Percentiles rank a stretch among this genome's conserved stretches.
Evolutionary conservation across 1,140 invertebrate genomes (phyloP).

Genomic region (Pentalonia nigronervosa): DNA sequence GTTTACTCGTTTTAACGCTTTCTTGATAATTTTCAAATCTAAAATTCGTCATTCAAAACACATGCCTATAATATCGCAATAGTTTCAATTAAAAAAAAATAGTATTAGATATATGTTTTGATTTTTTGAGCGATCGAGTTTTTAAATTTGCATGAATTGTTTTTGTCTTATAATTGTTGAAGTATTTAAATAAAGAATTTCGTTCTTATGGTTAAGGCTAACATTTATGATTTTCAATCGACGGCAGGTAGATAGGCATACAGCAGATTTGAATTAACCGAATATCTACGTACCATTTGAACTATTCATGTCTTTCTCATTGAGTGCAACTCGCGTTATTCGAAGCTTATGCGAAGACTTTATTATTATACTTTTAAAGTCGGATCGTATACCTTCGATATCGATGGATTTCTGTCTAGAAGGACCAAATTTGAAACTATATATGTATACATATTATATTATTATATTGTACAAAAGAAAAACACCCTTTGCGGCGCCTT

Average conservation of each 20-base stretch:
- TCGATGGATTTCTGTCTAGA: background rate
- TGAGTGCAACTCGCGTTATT: background rate
- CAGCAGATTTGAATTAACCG: background rate
- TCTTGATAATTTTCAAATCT: background rate
- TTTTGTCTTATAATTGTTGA: background rate
- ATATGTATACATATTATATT: background rate
- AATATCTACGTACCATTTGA: background rate
- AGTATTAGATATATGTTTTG: background rate
- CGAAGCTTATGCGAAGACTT: background rate
- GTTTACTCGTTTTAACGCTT: background rate
- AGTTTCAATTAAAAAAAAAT: background rate
- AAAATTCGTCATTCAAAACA: background rate
- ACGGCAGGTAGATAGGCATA: background rate
- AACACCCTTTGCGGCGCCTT: background rate
- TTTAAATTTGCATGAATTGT: background rate
- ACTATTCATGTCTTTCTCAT: background rate
- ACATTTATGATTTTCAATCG: background rate
- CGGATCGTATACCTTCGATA: background rate
- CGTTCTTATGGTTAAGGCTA: background rate
- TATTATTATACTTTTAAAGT: background rate
- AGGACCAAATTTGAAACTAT: background rate
- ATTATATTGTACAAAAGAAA: background rate
- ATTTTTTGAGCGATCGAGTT: background rate
- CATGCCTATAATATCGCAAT: background rate
- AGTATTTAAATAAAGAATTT: background rate